Conservation (phyloP, 1,140 invertebrate genomes). For the Drosophila sp. region DNA sequence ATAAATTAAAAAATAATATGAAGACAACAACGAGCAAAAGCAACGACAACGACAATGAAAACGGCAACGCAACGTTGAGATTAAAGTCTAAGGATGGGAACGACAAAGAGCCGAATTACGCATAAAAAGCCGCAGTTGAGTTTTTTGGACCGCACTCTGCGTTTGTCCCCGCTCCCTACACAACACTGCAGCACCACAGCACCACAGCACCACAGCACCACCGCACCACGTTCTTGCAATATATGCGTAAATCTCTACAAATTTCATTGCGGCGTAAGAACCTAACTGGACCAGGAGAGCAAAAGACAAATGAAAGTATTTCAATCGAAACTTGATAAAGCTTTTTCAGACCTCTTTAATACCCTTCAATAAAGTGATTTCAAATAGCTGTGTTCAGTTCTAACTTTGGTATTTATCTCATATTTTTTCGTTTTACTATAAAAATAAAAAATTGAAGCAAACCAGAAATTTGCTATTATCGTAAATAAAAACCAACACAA, state of each 20-base stretch:
- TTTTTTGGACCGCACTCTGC: conserved; percentile 60
- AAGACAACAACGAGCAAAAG: conserved; percentile 41
- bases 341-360: conserved; percentile 4
- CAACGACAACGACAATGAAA: conserved; percentile 39
- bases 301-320: conserved; percentile 65
- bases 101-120: conserved; percentile 72
- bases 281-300: conserved; percentile 30
- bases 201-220: not conserved
- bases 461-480: too few species aligned
- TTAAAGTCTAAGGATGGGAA: conserved; percentile 3
- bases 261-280: conserved; percentile 65
- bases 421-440: too few species aligned
- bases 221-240: conserved; percentile 32
- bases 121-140: conserved; percentile 83
- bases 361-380: not conserved
- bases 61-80: conserved; percentile 19
- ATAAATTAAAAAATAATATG: conserved; percentile 82
- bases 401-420: too few species aligned
- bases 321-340: conserved; percentile 10
- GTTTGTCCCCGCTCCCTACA: not conserved
- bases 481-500: not conserved
- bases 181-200: not conserved
- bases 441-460: too few species aligned
- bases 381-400: too few species aligned
- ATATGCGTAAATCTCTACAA: conserved; percentile 78